Percentiles rank a stretch among this genome's conserved stretches.
These are phyloP conservation scores for Antigone vipio DNA, from an alignment of 2,113 vertebrate genomes.

Conservation along the genomic window DNA sequence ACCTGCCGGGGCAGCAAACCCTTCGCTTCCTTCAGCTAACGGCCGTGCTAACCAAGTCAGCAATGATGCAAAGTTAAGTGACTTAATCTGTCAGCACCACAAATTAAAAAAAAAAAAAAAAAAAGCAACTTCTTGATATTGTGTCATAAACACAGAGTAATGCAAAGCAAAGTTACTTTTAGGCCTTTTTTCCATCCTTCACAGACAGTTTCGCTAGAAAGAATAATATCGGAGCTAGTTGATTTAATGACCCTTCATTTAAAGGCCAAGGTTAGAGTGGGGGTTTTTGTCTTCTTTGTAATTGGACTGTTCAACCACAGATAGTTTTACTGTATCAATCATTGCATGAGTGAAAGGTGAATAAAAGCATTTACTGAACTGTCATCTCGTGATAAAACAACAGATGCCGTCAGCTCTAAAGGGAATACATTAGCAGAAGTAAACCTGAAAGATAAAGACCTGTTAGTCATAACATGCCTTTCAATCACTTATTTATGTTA, in stretches of 20 bases:
- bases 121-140: neutral
- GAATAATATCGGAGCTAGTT: neutral
- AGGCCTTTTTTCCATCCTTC: neutral
- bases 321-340: neutral
- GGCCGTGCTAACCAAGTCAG: neutral
- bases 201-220: neutral
- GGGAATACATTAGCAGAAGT: neutral
- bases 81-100: neutral
- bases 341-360: neutral
- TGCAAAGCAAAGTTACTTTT: neutral
- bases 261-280: conserved; percentile 12
- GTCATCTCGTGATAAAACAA: conserved; percentile 3
- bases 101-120: neutral
- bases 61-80: neutral
- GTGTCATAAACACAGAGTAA: neutral
- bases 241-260: conserved; percentile 20
- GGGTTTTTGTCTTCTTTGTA: neutral
- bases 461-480: neutral
- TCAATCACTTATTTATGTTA: neutral
- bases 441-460: neutral
- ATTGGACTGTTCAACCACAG: neutral
- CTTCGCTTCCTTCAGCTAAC: neutral
- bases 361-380: conserved; percentile 25
- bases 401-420: neutral
- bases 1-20: neutral